Evolutionary conservation across 2,113 vertebrate genomes (phyloP), one percentile per base, ranked within the genome.

Genomic region (Casuarius casuarius): DNA sequence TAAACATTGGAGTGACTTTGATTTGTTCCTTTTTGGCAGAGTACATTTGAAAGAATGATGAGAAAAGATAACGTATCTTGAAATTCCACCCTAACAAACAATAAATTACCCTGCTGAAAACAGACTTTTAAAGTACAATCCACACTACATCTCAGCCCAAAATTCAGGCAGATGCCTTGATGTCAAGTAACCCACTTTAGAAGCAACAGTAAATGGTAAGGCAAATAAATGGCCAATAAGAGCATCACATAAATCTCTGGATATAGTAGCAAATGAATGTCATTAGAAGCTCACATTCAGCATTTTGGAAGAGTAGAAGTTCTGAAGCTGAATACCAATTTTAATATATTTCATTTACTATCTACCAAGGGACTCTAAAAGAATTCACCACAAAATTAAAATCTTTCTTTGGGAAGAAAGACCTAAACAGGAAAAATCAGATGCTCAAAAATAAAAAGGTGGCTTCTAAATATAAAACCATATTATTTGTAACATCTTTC

Each of bases 41-140:
- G 62, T 92, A 89, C 35, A 89, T 95, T 89, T 91, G 58, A 78
- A 89, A 89, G 66, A 52, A 78, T 81, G 90, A 93, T 92, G 94
- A 94, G 81, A 26, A 89, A 87, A 94, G 89, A 96, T 90, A 91
- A 61, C 12, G 0, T 90, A 92, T 95, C 94, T 91, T 96, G 52
- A 95, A 89, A 92, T 95, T 94, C 96, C 92, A 71, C 62, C 44
- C 84, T 78, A 89, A 89, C 46, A 82, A 92, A 48, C 65, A 88
- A 89, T 92, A 95, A 95, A 92, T 96, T 84, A 92, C 12, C 4
- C 23, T 66, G 56, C 70, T 84, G 40, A 88, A 93, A 91, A 48
- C 28, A 79, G 70, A 13, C 33, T 94, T 87, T 76, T 70, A 79
- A 96, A 87, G 63, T 48, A 83, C 44, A 44, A 5, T 79, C 91